phyloP scores from a whole-genome alignment of 2,113 vertebrate species.

The Elaphurus davidianus region DNA sequence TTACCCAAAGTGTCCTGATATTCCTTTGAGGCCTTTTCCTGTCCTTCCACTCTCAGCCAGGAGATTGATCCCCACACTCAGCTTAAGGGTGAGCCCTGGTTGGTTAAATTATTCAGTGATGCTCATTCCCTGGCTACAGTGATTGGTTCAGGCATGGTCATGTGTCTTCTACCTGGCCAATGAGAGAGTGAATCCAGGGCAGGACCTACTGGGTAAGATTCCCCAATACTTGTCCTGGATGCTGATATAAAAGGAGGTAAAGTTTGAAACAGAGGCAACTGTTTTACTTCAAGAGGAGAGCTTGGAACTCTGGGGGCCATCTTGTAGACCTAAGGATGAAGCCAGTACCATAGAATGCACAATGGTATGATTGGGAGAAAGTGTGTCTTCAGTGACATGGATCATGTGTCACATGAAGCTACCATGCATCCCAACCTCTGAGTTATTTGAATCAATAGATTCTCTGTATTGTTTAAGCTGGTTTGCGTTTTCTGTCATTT shows the following conservation, averaged over 20 bases:
- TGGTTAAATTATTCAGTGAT: slow-evolving; percentile 2
- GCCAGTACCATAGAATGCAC: not conserved
- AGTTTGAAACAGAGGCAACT: not conserved
- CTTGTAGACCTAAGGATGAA: not conserved
- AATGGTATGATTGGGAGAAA: not conserved
- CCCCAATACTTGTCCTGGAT: not conserved
- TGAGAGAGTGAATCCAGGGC: not conserved
- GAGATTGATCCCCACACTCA: not conserved
- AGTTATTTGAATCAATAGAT: not conserved
- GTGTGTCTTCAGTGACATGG: not conserved
- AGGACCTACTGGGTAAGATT: not conserved
- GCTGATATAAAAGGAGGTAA: not conserved
- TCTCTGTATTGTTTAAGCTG: not conserved
- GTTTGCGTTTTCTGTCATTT: not conserved
- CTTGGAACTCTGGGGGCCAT: not conserved
- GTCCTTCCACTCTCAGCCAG: not conserved
- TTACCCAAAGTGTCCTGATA: not conserved
- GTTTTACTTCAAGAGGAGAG: not conserved
- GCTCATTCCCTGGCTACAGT: not conserved
- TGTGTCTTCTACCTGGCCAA: not conserved
- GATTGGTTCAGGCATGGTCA: not conserved
- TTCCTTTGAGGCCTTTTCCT: not conserved
- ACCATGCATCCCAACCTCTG: not conserved
- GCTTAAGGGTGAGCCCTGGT: not conserved
- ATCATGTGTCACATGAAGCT: not conserved